These are phyloP conservation scores for Crotalus helleri DNA, from an alignment of 2,113 vertebrate genomes.

Conservation along the genomic window DNA sequence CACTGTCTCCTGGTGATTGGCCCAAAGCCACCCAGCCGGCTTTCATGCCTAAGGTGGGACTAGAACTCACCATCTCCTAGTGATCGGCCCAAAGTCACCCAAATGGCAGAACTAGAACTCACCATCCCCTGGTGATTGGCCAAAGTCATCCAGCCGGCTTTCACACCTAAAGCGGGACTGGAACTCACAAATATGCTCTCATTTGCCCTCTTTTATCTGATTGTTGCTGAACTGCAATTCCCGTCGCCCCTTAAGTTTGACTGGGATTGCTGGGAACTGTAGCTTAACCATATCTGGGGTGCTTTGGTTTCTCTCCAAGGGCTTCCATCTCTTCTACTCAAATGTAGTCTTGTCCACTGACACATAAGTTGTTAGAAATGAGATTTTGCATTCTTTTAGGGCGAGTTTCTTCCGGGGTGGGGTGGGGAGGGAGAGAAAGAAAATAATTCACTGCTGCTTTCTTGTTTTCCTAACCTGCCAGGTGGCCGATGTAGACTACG, in stretches of 20 bases:
- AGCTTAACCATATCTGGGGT: not conserved
- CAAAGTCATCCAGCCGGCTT: too few species aligned
- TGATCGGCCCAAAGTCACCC: too few species aligned
- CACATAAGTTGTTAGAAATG: not conserved
- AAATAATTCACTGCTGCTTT: not conserved
- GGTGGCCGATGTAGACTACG: conserved; percentile 79
- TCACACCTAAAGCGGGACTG: too few species aligned
- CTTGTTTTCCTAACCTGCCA: conserved; percentile 50
- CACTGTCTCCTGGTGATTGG: too few species aligned
- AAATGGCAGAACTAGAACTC: too few species aligned
- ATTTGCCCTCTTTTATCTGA: not conserved
- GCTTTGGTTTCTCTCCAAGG: not conserved
- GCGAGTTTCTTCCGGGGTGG: not conserved
- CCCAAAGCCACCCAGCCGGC: too few species aligned
- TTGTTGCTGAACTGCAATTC: not conserved
- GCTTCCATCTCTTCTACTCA: not conserved
- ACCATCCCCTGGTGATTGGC: too few species aligned
- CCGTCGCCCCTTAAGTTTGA: not conserved
- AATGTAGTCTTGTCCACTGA: not conserved
- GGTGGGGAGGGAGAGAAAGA: not conserved
- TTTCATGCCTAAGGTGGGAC: too few species aligned
- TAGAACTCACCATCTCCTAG: too few species aligned
- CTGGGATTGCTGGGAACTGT: not conserved
- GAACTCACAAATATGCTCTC: too few species aligned
- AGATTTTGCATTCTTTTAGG: too few species aligned